Percentiles rank a stretch among this genome's conserved stretches.
Conservation (phyloP, 1,140 invertebrate genomes). For the Radopholus similis region DNA sequence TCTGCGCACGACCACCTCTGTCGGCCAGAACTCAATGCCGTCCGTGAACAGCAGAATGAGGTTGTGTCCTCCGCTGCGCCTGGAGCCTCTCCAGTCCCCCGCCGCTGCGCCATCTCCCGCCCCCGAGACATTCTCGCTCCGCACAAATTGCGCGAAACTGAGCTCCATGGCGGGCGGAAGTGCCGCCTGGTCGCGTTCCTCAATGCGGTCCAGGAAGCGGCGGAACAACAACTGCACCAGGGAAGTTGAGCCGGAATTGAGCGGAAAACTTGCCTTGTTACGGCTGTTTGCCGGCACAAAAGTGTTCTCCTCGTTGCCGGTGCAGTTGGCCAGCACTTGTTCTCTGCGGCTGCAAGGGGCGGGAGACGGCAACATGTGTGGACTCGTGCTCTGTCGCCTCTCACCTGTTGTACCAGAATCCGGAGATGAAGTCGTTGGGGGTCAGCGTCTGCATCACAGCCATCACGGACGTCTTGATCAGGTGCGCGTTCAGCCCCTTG, state of each 20-base stretch:
- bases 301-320: neutral
- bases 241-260: too few relatives aligned
- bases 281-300: slow-evolving; percentile 12
- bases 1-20: slow-evolving; percentile 34
- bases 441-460: slow-evolving; percentile 34
- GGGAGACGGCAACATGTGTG: slow-evolving; percentile 2
- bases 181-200: slow-evolving; percentile 54
- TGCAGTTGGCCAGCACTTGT: slow-evolving; percentile 9
- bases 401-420: slow-evolving; percentile 39
- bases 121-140: neutral
- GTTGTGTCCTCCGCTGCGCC: slow-evolving; percentile 48
- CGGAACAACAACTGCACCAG: slow-evolving; percentile 41
- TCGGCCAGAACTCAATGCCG: slow-evolving; percentile 58
- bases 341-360: neutral
- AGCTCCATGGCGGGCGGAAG: slow-evolving; percentile 53
- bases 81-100: slow-evolving; percentile 42
- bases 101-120: slow-evolving; percentile 1
- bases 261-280: slow-evolving; percentile 11
- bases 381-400: neutral
- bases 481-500: slow-evolving; percentile 38
- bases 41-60: slow-evolving; percentile 56
- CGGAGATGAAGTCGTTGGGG: slow-evolving; percentile 44
- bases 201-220: slow-evolving; percentile 47
- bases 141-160: slow-evolving; percentile 42
- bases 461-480: slow-evolving; percentile 36